These are phyloP conservation scores for Harpagus bidentatus DNA, from an alignment of 2,113 vertebrate genomes.

Conservation along the genomic window DNA sequence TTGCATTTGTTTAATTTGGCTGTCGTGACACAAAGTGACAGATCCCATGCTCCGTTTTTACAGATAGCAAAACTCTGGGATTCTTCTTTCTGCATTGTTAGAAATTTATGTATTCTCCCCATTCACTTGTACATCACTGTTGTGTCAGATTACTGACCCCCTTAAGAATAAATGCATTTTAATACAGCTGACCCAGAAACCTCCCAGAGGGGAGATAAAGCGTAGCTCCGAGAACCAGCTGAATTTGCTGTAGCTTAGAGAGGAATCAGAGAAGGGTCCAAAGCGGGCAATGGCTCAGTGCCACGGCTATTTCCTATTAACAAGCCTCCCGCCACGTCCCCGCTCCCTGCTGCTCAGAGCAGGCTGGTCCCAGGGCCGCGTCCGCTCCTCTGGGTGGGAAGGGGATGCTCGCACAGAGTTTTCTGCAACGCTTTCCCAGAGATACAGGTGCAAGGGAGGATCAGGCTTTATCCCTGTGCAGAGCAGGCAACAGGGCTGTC, in stretches of 20 bases:
- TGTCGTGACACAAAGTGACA: slow-evolving; percentile 42
- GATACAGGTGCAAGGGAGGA: not conserved
- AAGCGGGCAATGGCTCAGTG: not conserved
- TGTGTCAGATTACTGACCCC: slow-evolving; percentile 40
- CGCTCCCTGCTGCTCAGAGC: not conserved
- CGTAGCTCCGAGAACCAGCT: not conserved
- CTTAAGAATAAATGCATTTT: slow-evolving; percentile 63
- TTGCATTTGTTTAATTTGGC: slow-evolving; percentile 52
- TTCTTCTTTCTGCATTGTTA: slow-evolving; percentile 2
- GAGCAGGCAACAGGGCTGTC: not conserved
- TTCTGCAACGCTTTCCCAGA: not conserved
- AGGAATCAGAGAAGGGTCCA: not conserved
- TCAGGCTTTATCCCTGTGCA: not conserved
- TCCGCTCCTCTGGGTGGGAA: fast-evolving
- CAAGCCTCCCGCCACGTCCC: not conserved
- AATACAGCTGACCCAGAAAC: slow-evolving; percentile 50
- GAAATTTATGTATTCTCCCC: slow-evolving; percentile 51
- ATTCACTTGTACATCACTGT: slow-evolving; percentile 17
- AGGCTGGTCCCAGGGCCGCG: not conserved
- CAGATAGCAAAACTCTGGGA: slow-evolving; percentile 4
- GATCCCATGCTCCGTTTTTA: not conserved
- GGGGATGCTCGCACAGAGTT: not conserved
- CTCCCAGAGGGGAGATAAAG: slow-evolving; percentile 47
- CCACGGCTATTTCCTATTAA: not conserved
- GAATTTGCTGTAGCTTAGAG: slow-evolving; percentile 3